Percentiles rank a stretch among this genome's conserved stretches.
Evolutionary conservation across 1,140 invertebrate genomes (phyloP).

Genomic region (Diachasmimorpha longicaudata): DNA sequence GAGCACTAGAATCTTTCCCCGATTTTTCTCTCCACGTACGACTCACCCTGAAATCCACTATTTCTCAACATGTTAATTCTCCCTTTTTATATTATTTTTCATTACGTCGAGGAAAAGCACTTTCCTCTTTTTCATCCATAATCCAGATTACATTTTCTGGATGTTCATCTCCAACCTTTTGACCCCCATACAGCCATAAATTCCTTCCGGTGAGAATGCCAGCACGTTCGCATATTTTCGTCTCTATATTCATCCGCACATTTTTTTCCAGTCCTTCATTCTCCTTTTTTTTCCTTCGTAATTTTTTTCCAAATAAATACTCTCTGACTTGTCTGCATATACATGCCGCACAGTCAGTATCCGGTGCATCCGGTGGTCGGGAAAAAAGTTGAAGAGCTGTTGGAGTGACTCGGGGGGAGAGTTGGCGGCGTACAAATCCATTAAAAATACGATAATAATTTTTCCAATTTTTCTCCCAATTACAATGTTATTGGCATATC

Average conservation of each 20-base stretch:
- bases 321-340: slow-evolving; percentile 2
- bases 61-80: too few relatives aligned
- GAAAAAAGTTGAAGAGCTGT: not conserved
- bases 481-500: not conserved
- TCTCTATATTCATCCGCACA: not conserved
- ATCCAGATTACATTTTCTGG: slow-evolving; percentile 30
- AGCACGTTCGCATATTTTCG: slow-evolving; percentile 19
- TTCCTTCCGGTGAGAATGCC: slow-evolving; percentile 25
- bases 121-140: slow-evolving; percentile 7
- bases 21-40: too few relatives aligned
- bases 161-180: slow-evolving; percentile 24
- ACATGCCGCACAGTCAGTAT: not conserved
- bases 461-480: not conserved
- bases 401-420: not conserved
- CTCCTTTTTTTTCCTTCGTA: slow-evolving; percentile 3
- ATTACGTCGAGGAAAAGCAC: not conserved
- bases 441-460: not conserved
- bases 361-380: slow-evolving; percentile 19
- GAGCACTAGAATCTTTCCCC: too few relatives aligned
- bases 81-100: too few relatives aligned
- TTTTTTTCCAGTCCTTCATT: not conserved
- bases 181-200: slow-evolving; percentile 28
- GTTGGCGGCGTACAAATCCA: not conserved
- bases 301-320: slow-evolving; percentile 27
- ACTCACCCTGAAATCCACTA: too few relatives aligned